Conservation (phyloP, 2,113 vertebrate genomes). For the Motacilla tschutschensis region DNA sequence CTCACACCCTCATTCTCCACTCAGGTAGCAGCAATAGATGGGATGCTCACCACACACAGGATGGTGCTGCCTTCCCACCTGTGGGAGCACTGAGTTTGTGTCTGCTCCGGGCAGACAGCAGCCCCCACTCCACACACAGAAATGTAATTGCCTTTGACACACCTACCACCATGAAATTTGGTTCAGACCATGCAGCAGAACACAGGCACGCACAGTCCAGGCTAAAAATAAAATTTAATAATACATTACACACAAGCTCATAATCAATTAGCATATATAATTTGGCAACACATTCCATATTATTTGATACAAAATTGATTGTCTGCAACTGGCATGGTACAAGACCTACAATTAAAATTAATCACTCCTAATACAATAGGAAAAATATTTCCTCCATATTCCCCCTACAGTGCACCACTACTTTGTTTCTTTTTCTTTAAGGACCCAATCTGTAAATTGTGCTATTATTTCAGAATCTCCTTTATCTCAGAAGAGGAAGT, state of each 20-base stretch:
- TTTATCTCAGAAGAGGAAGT: background rate
- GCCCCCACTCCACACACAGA: background rate
- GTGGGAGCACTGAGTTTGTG: background rate
- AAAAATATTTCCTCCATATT: background rate
- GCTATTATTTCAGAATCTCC: background rate
- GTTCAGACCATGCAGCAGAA: background rate
- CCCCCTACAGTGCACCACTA: background rate
- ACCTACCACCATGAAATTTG: background rate
- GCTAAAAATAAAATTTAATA: conserved; percentile 33
- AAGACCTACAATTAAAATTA: conserved; percentile 9
- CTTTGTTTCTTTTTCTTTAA: background rate
- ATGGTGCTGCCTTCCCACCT: background rate
- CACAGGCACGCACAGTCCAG: background rate
- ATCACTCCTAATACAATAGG: background rate
- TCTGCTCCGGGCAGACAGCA: background rate
- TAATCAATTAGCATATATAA: conserved; percentile 42
- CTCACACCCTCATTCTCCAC: background rate
- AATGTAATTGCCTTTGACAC: background rate
- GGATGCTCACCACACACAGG: background rate
- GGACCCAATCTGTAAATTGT: background rate
- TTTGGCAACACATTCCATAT: background rate
- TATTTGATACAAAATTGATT: conserved; percentile 25
- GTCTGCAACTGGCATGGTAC: background rate
- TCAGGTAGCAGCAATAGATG: accelerated
- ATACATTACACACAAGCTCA: background rate